Conservation (phyloP, 2,888 invertebrate species). For the Dolomedes plantarius region DNA sequence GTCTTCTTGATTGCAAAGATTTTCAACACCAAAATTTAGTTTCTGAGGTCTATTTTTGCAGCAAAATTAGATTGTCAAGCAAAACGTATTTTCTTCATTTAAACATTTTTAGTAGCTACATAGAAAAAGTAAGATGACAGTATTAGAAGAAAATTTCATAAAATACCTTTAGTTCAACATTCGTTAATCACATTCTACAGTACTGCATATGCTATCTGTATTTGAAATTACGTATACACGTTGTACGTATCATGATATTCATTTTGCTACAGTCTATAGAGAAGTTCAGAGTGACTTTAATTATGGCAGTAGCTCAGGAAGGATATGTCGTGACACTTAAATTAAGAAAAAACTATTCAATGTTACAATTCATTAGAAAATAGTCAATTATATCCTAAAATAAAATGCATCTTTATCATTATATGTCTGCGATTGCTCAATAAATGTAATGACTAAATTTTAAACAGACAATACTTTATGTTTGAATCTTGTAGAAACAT, state of each 20-base stretch:
- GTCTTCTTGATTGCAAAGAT: too few species aligned
- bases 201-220: conserved; percentile 33
- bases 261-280: conserved; percentile 24
- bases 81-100: conserved; percentile 30
- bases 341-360: background rate
- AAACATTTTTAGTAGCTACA: background rate
- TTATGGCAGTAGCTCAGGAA: conserved; percentile 57
- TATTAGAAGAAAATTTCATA: conserved; percentile 12
- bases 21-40: too few species aligned
- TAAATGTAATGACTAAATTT: too few species aligned
- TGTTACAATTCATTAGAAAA: too few species aligned
- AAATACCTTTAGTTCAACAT: conserved; percentile 23
- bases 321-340: conserved; percentile 41
- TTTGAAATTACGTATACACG: conserved; percentile 67
- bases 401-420: too few species aligned
- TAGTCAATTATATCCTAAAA: too few species aligned
- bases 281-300: conserved; percentile 39
- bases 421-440: too few species aligned
- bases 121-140: background rate
- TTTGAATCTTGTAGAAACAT: too few species aligned
- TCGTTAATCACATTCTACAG: conserved; percentile 10
- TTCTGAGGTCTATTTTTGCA: background rate
- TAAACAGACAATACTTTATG: too few species aligned
- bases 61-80: conserved; percentile 54
- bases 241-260: conserved; percentile 67